Evolutionary conservation across 2,888 invertebrate species (phyloP), one percentile per base, ranked within the genome.

Genomic region (Augiades crinisus): DNA sequence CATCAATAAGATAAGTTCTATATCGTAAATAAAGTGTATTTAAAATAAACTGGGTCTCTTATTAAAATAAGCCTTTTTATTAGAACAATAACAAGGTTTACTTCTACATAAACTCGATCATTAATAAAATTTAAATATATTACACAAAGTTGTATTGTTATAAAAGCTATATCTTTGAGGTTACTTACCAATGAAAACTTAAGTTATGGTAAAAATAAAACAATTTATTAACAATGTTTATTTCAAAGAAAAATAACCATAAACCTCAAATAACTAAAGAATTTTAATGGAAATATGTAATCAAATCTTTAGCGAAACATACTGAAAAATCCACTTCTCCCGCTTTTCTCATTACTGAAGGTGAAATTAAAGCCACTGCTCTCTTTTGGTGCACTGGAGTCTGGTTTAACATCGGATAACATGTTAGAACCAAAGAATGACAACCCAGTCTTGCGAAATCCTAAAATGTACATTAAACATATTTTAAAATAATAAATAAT

Each of bases 1-100:
- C 95, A 95, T 74, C 90, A 90, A 65, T 90, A 71, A 72, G 34
- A 45, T 52, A 37, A 21, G 10, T 24, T 17, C 8, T 41, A 53
- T 49, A 50, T 50, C 47, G 19, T 52, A 50, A 60, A 57, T 47
- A 54, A 55, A 44, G 19, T 38, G 3, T 27, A 17, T 36, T 41
- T 40, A 51, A 12, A 40, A 12, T 43, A 31, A 44, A 19, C 38
- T 24, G 41, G 14, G 49, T 53, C 53, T 47, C 16, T 50, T 53
- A 47, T 40, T 52, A 5, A 40, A 19, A 38, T 12, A 30, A 13
- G 12, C 13, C n/a, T 10, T n/a, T n/a, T n/a, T n/a, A n/a, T n/a
- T n/a, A n/a, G n/a, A n/a, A n/a, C n/a, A n/a, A n/a, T n/a, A n/a
- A n/a, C n/a, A n/a, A n/a, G n/a, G n/a, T n/a, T n/a, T n/a, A n/a